phyloP scores from a whole-genome alignment of 2,797 vertebrate genomes.

The Dendrocincla fuliginosa region DNA sequence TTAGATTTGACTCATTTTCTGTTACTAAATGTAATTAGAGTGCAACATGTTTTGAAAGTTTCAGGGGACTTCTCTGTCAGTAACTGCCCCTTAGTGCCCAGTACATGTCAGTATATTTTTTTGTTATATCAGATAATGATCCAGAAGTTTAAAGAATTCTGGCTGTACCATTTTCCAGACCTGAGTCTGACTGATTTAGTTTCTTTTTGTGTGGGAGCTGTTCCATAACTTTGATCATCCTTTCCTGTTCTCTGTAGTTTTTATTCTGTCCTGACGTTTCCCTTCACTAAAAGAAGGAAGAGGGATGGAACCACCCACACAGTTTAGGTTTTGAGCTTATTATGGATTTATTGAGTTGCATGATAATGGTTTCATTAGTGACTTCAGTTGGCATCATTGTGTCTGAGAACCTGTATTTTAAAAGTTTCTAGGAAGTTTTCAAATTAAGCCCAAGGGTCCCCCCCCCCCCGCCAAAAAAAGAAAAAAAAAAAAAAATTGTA shows the following conservation, averaged over 20 bases:
- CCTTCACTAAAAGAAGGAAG: neutral
- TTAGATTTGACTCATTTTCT: slow-evolving; percentile 4
- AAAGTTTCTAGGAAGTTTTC: neutral
- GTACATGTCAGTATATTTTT: neutral
- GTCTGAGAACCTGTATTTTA: neutral
- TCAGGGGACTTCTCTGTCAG: neutral
- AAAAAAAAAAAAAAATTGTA: neutral
- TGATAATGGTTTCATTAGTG: neutral
- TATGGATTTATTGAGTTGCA: neutral
- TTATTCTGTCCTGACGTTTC: neutral
- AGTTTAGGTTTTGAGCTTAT: neutral
- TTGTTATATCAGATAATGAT: neutral
- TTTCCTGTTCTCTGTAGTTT: neutral
- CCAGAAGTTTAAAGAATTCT: neutral
- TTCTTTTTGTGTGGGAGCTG: neutral
- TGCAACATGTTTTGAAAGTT: neutral
- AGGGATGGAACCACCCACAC: neutral
- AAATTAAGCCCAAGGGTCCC: neutral
- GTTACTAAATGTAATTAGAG: neutral
- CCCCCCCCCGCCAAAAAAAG: neutral
- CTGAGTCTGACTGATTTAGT: neutral
- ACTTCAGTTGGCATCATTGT: neutral
- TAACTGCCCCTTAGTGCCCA: neutral
- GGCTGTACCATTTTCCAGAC: neutral
- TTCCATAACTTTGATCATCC: neutral